These are phyloP conservation scores for Bucorvus abyssinicus DNA, from an alignment of 2,797 vertebrate genomes.

Conservation along the genomic window DNA sequence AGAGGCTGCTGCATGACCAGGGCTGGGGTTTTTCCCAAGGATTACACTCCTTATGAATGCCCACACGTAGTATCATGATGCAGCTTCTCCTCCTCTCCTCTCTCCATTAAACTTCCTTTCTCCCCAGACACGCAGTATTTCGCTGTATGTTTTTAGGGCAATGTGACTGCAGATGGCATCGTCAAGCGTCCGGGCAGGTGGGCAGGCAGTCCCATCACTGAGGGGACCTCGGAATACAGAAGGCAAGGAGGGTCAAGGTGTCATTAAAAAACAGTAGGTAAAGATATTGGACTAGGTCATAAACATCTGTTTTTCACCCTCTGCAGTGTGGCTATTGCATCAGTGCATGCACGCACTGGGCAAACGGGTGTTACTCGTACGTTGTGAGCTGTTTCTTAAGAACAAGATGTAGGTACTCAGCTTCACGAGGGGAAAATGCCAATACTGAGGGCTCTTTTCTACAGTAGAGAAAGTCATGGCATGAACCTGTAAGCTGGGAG, in stretches of 20 bases:
- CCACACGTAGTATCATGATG: fast-evolving
- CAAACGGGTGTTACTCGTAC: fast-evolving
- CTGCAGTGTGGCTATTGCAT: not conserved
- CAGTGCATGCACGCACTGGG: fast-evolving
- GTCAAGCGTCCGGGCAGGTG: not conserved
- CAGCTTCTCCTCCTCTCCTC: not conserved
- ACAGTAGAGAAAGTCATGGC: not conserved
- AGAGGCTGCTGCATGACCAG: not conserved
- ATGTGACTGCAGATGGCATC: fast-evolving
- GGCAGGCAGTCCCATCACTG: not conserved
- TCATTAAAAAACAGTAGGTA: not conserved
- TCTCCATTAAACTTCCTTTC: not conserved
- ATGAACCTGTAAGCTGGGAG: not conserved
- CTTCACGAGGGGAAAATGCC: not conserved
- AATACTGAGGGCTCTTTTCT: not conserved
- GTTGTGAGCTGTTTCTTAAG: not conserved
- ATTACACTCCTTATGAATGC: not conserved
- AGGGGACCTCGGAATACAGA: not conserved
- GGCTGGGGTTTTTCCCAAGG: not conserved
- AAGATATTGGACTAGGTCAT: not conserved
- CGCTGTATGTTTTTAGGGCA: not conserved
- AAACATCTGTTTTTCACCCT: not conserved
- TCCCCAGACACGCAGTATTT: not conserved
- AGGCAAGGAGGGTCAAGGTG: fast-evolving
- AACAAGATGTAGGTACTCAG: not conserved